These are phyloP conservation scores for Aculops lycopersici DNA, from an alignment of 1,140 invertebrate genomes.

Conservation along the genomic window DNA sequence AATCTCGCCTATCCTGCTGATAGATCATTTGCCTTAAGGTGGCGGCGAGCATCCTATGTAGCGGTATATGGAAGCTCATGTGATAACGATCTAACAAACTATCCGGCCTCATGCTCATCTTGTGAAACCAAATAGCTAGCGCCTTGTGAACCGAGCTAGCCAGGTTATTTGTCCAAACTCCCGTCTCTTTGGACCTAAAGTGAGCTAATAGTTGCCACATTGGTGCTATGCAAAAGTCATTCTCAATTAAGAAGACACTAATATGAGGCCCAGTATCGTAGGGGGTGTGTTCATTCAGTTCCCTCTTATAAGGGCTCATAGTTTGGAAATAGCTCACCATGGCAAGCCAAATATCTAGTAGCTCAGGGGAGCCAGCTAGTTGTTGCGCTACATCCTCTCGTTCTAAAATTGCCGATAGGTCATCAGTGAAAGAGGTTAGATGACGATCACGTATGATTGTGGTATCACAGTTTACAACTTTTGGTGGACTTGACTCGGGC, in stretches of 20 bases:
- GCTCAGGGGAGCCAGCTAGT: constrained; percentile 48
- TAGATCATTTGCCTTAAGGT: constrained; percentile 62
- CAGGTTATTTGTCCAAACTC: constrained; percentile 34
- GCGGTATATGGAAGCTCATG: constrained; percentile 70
- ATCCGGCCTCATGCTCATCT: constrained; percentile 33
- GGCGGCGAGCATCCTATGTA: constrained; percentile 69
- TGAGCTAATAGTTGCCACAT: constrained; percentile 84
- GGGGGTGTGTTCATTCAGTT: constrained; percentile 63
- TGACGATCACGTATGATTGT: constrained; percentile 85
- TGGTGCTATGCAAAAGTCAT: constrained; percentile 75
- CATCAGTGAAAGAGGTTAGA: constrained; percentile 85
- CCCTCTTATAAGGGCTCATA: constrained; percentile 76
- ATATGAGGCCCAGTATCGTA: constrained; percentile 88
- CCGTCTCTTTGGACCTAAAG: constrained; percentile 30
- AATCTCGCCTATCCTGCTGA: constrained; percentile 30
- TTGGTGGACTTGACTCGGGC: constrained; percentile 37
- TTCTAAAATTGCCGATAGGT: constrained; percentile 82
- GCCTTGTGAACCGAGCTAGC: constrained; percentile 34
- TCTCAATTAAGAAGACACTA: constrained; percentile 74
- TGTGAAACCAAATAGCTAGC: constrained; percentile 51
- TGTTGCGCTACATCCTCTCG: constrained; percentile 56
- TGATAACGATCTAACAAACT: constrained; percentile 42
- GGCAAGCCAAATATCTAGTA: constrained; percentile 73
- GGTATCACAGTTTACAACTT: constrained; percentile 69
- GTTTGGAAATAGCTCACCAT: constrained; percentile 76